A percentile compares a stretch with the other conserved stretches of the same genome.
Conservation (phyloP, 2,113 vertebrate species). For the Syngnathus floridae region DNA sequence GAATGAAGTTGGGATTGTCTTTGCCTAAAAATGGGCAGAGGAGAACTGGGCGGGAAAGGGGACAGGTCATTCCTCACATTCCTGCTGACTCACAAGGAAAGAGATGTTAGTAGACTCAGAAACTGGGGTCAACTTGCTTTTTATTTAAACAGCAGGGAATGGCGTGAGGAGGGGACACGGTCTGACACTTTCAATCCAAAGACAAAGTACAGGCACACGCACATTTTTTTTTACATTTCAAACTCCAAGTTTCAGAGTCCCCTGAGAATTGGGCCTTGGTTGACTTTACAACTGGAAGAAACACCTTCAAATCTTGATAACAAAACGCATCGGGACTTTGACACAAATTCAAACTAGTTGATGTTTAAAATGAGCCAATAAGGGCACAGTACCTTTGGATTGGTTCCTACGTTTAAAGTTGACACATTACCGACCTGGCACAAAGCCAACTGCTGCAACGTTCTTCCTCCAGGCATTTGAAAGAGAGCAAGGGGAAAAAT, state of each 20-base stretch:
- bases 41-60: slow-evolving; percentile 54
- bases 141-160: slow-evolving; percentile 7
- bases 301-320: background rate
- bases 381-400: slow-evolving; percentile 9
- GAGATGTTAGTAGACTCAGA: slow-evolving; percentile 23
- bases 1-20: slow-evolving; percentile 19
- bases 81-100: slow-evolving; percentile 64
- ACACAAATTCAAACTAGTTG: slow-evolving; percentile 6
- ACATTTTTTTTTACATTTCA: too few relatives aligned
- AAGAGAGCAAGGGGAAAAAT: slow-evolving; percentile 13
- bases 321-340: background rate
- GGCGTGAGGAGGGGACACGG: slow-evolving; percentile 5
- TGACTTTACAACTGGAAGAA: background rate
- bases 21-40: slow-evolving; percentile 70
- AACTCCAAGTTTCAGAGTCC: too few relatives aligned
- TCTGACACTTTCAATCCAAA: slow-evolving; percentile 7
- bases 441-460: slow-evolving; percentile 13
- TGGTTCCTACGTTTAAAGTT: slow-evolving; percentile 13
- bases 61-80: slow-evolving; percentile 68
- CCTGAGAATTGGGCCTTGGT: too few relatives aligned
- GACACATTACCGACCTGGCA: slow-evolving; percentile 4
- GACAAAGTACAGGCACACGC: background rate
- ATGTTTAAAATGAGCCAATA: slow-evolving; percentile 47
- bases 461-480: slow-evolving; percentile 22
- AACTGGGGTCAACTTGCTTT: slow-evolving; percentile 20